Percentiles rank a stretch among this genome's conserved stretches.
Evolutionary conservation across 2,888 invertebrate genomes (phyloP).

Genomic region (Phengaris arion): DNA sequence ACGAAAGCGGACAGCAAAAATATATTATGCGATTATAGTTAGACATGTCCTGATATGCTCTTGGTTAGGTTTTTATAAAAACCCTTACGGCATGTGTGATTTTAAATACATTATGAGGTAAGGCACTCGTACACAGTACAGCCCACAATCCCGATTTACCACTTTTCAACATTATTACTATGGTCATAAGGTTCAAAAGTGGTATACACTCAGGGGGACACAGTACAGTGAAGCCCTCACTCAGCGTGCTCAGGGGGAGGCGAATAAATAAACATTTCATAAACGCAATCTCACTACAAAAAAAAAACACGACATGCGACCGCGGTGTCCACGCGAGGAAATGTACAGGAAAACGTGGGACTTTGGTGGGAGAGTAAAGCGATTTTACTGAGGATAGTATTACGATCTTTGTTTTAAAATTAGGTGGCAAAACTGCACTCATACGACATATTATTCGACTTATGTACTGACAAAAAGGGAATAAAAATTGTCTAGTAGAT

Average conservation of each 20-base stretch:
- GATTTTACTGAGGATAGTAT: too few species aligned
- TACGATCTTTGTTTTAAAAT: too few species aligned
- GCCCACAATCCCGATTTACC: neutral
- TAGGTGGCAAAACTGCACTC: too few species aligned
- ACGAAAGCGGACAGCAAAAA: too few species aligned
- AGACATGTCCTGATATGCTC: too few species aligned
- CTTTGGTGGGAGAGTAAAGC: neutral
- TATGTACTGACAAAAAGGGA: too few species aligned
- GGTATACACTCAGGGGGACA: too few species aligned
- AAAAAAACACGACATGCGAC: slow-evolving; percentile 25
- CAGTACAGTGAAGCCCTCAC: too few species aligned
- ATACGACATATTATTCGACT: too few species aligned
- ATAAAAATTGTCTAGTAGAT: too few species aligned
- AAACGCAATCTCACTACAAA: slow-evolving; percentile 19
- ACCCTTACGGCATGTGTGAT: neutral
- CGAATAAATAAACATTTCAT: slow-evolving; percentile 28
- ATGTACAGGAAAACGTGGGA: neutral
- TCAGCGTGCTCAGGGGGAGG: slow-evolving; percentile 8
- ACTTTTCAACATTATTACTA: neutral
- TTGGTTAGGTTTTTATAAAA: neutral
- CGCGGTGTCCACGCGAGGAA: neutral
- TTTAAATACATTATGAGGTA: slow-evolving; percentile 10
- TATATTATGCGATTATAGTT: too few species aligned
- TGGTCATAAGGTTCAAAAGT: neutral
- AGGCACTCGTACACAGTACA: neutral